phyloP scores from a whole-genome alignment of 2,797 vertebrate genomes.

The Caiman crocodilus region DNA sequence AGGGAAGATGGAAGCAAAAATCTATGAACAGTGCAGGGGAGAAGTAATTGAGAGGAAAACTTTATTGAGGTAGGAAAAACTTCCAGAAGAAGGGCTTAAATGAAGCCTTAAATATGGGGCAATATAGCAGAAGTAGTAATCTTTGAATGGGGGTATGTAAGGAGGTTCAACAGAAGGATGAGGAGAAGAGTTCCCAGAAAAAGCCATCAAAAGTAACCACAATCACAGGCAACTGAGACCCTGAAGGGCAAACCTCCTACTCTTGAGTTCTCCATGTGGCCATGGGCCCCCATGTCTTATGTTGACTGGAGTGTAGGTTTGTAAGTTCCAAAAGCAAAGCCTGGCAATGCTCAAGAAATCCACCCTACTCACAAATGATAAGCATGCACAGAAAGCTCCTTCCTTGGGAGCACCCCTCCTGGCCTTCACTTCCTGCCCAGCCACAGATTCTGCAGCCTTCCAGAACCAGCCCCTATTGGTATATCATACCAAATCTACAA shows the following conservation, averaged over 20 bases:
- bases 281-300: rapidly evolving
- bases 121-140: background rate
- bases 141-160: rapidly evolving
- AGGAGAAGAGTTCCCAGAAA: background rate
- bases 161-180: background rate
- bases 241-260: background rate
- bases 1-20: background rate
- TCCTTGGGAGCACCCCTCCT: background rate
- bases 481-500: background rate
- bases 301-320: background rate
- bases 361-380: background rate
- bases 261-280: background rate
- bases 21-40: rapidly evolving
- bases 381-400: background rate
- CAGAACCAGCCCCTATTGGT: background rate
- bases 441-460: background rate
- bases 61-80: too few relatives aligned
- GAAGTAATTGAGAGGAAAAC: background rate
- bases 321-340: background rate
- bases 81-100: background rate
- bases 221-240: background rate
- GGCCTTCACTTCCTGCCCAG: background rate
- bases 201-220: background rate
- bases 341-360: background rate
- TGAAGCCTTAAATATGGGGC: background rate